Percentiles rank a stretch among this genome's conserved stretches.
Conservation (phyloP, 2,888 invertebrate genomes). For the Pyralis farinalis region DNA sequence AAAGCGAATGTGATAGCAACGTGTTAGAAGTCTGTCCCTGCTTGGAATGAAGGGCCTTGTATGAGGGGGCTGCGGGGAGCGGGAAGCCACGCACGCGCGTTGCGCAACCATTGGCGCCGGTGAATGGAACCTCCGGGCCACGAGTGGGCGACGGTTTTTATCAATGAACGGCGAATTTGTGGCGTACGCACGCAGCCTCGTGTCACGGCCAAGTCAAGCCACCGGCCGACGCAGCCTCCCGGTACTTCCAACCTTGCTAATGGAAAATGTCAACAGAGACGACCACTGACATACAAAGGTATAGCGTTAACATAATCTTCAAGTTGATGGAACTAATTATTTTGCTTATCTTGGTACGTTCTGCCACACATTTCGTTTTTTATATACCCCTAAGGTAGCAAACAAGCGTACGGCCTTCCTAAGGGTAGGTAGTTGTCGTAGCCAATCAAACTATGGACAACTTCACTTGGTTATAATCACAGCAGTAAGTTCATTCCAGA, state of each 20-base stretch:
- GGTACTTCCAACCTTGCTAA: conserved; percentile 55
- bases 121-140: conserved; percentile 62
- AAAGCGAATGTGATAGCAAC: too few species aligned
- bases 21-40: too few species aligned
- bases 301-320: conserved; percentile 16
- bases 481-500: too few species aligned
- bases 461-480: too few species aligned
- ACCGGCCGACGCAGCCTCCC: conserved; percentile 28
- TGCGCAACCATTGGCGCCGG: conserved; percentile 71
- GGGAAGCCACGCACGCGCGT: conserved; percentile 51
- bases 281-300: conserved; percentile 30
- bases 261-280: conserved; percentile 57
- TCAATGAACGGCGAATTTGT: conserved; percentile 76
- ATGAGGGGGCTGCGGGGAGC: conserved; percentile 24
- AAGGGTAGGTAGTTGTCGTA: too few species aligned
- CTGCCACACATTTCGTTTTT: too few species aligned
- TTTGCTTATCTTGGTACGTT: too few species aligned
- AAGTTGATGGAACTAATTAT: not conserved
- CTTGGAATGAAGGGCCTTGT: conserved; percentile 46
- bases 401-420: too few species aligned
- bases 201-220: conserved; percentile 58
- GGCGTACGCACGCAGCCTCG: conserved; percentile 62
- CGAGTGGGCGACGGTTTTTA: conserved; percentile 72
- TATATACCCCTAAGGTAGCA: too few species aligned
- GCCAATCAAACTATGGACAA: too few species aligned